phyloP scores from a whole-genome alignment of 2,888 invertebrate genomes.

The Xylota segnis region DNA sequence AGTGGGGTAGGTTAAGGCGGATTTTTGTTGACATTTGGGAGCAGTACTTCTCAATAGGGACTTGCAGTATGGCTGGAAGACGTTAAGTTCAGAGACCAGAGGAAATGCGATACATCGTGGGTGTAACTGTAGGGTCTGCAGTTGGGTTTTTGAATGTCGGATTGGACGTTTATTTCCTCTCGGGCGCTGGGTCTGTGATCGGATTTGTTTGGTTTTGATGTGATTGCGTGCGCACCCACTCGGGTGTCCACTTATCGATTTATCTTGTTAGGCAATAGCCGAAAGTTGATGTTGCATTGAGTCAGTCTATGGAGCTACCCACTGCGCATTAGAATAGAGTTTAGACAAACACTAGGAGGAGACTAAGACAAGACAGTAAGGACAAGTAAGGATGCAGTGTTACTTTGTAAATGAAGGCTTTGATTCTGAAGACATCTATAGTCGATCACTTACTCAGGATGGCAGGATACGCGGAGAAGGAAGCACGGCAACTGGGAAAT shows the following conservation, averaged over 20 bases:
- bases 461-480: too few relatives aligned
- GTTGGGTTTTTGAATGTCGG: not conserved
- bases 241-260: conserved; percentile 56
- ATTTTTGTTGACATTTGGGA: conserved; percentile 62
- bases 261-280: conserved; percentile 18
- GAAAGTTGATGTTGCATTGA: conserved; percentile 7
- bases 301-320: not conserved
- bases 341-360: too few relatives aligned
- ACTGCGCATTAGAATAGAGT: not conserved
- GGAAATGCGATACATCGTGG: conserved; percentile 46
- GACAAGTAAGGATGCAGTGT: too few relatives aligned
- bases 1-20: conserved; percentile 19
- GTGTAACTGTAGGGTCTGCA: conserved; percentile 22
- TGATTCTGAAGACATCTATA: too few relatives aligned
- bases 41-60: conserved; percentile 15
- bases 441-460: too few relatives aligned
- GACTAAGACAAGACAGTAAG: too few relatives aligned
- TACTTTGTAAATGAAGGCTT: too few relatives aligned
- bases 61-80: conserved; percentile 4
- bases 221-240: conserved; percentile 55
- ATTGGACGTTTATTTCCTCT: conserved; percentile 41
- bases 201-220: conserved; percentile 41
- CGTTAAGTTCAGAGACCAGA: not conserved
- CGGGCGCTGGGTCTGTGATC: conserved; percentile 14
- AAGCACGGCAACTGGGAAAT: too few relatives aligned